phyloP scores from a whole-genome alignment of 2,888 invertebrate genomes.

The Ophion ventricosus region DNA sequence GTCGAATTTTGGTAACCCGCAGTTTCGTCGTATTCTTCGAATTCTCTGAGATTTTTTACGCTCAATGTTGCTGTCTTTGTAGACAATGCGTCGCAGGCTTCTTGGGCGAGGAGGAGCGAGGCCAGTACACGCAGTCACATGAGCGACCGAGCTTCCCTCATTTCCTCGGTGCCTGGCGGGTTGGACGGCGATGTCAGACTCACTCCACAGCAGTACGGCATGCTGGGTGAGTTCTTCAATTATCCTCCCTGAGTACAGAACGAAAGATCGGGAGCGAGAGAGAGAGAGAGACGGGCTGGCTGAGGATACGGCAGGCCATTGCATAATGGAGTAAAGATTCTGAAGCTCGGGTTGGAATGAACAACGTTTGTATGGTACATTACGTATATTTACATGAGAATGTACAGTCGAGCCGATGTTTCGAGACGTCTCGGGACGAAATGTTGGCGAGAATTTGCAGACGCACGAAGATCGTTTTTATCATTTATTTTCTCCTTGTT shows the following conservation, averaged over 20 bases:
- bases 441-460: slow-evolving; percentile 13
- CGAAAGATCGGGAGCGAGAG: background rate
- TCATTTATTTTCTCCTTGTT: slow-evolving; percentile 73
- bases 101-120: slow-evolving; percentile 81
- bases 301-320: background rate
- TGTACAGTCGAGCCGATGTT: slow-evolving; percentile 76
- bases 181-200: slow-evolving; percentile 87
- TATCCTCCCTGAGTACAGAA: background rate
- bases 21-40: background rate
- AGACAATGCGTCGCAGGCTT: slow-evolving; percentile 81
- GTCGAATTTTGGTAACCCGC: slow-evolving; percentile 80
- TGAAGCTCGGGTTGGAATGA: slow-evolving; percentile 2
- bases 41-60: background rate
- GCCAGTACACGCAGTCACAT: slow-evolving; percentile 81
- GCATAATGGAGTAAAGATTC: background rate
- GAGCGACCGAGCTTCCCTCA: slow-evolving; percentile 80
- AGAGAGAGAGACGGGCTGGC: background rate
- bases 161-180: slow-evolving; percentile 80
- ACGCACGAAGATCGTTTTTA: slow-evolving; percentile 50
- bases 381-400: slow-evolving; percentile 80
- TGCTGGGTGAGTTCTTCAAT: slow-evolving; percentile 89
- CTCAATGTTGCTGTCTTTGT: background rate
- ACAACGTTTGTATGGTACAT: slow-evolving; percentile 69
- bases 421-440: slow-evolving; percentile 27
- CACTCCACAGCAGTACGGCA: slow-evolving; percentile 94